Conservation (phyloP, 92 coral and sea anemone species). For the Siderastrea radians region DNA sequence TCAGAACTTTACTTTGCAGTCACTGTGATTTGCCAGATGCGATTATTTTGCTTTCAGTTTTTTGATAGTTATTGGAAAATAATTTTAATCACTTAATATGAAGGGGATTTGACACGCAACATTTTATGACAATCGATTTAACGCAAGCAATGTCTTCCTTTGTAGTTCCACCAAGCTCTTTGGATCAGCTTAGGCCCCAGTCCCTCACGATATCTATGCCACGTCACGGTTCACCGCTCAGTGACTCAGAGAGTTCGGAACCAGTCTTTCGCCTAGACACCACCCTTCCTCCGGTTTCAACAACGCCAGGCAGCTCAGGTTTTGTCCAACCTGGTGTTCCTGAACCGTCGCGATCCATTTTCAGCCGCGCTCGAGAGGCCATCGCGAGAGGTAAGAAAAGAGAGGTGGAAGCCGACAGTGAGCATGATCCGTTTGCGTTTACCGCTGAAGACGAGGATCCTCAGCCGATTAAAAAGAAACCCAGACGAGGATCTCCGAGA, state of each 20-base stretch:
- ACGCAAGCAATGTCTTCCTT: neutral
- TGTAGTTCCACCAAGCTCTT: constrained; percentile 15
- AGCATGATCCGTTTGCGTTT: constrained; percentile 81
- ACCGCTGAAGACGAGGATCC: constrained; percentile 74
- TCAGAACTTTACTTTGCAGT: too few relatives aligned
- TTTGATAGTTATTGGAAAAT: too few relatives aligned
- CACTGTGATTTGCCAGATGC: too few relatives aligned
- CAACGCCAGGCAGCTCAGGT: constrained; percentile 12
- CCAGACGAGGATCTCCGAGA: constrained; percentile 21
- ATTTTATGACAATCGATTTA: too few relatives aligned
- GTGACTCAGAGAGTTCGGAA: constrained; percentile 73
- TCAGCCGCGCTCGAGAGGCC: constrained; percentile 64
- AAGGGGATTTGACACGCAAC: too few relatives aligned
- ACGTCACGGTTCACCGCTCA: constrained; percentile 67
- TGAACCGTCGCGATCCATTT: constrained; percentile 67
- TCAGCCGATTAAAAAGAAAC: constrained; percentile 53
- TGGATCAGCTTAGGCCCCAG: constrained; percentile 46
- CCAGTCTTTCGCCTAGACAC: constrained; percentile 66
- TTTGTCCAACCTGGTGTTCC: constrained; percentile 5
- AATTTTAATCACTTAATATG: too few relatives aligned
- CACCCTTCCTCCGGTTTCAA: constrained; percentile 42
- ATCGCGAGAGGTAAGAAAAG: constrained; percentile 24
- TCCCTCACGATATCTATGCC: constrained; percentile 86
- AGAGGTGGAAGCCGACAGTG: constrained; percentile 21
- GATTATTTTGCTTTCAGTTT: too few relatives aligned